These are phyloP conservation scores for Tragelaphus buxtoni DNA, from an alignment of 2,113 vertebrate genomes.

Conservation along the genomic window DNA sequence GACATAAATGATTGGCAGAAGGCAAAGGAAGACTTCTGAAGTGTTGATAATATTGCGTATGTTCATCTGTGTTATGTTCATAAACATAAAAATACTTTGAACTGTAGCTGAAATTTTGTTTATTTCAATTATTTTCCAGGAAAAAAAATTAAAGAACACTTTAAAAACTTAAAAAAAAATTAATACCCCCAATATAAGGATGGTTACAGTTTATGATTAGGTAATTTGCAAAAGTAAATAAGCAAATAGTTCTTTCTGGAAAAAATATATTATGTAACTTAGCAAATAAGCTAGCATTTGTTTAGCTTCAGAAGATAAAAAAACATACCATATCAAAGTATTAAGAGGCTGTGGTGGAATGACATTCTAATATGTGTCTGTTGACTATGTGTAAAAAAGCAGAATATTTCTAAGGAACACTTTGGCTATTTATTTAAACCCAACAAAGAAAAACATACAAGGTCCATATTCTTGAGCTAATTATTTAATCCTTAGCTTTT, in stretches of 20 bases:
- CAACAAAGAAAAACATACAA: not conserved
- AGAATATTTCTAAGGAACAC: not conserved
- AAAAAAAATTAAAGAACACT: not conserved
- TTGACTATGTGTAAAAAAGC: not conserved
- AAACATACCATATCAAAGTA: not conserved
- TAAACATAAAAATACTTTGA: not conserved
- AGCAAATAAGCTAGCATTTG: too few species aligned
- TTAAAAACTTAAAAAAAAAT: not conserved
- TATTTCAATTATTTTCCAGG: not conserved
- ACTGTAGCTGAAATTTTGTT: not conserved
- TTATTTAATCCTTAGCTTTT: not conserved
- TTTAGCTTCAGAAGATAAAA: too few species aligned
- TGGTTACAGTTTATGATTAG: not conserved
- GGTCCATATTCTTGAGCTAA: not conserved
- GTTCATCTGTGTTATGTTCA: not conserved
- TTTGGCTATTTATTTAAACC: not conserved
- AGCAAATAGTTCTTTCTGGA: not conserved
- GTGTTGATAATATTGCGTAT: not conserved
- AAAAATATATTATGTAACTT: too few species aligned
- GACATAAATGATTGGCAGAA: not conserved
- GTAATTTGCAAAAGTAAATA: not conserved
- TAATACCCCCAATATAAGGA: not conserved
- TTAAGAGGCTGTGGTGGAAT: not conserved
- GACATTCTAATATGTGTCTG: not conserved
- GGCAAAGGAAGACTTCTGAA: not conserved